Conservation (phyloP, 2,888 invertebrate genomes). For the Thera britannica region DNA sequence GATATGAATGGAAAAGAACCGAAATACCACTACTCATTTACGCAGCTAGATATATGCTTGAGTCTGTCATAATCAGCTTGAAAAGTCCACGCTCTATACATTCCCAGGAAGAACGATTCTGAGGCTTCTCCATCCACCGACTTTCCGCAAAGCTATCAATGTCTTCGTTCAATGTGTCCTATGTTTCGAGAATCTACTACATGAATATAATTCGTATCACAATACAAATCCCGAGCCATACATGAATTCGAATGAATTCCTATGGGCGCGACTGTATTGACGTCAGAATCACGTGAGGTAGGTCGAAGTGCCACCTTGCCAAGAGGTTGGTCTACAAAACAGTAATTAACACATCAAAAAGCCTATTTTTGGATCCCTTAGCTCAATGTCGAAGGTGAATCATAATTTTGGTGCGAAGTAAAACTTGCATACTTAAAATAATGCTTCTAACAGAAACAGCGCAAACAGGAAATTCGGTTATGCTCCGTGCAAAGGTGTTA, state of each 20-base stretch:
- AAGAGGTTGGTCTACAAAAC: conserved; percentile 44
- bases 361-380: conserved; percentile 32
- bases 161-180: no score
- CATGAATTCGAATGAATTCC: conserved; percentile 6
- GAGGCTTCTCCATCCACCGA: no score
- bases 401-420: background rate
- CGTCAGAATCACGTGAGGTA: conserved; percentile 61
- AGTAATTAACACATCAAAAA: conserved; percentile 34
- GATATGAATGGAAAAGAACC: no score
- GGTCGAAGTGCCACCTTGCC: conserved; percentile 61
- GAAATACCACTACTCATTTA: no score
- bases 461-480: background rate
- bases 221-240: background rate
- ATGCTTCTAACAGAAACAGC: background rate
- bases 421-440: background rate
- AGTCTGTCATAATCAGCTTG: no score
- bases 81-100: no score
- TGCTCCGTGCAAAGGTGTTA: conserved; percentile 9
- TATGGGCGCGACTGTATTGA: conserved; percentile 51
- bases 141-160: no score
- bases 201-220: background rate
- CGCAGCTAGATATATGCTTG: no score
- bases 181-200: background rate
- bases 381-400: conserved; percentile 24
- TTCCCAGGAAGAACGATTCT: no score